phyloP scores from a whole-genome alignment of 2,113 vertebrate genomes.

The Prolemur simus region DNA sequence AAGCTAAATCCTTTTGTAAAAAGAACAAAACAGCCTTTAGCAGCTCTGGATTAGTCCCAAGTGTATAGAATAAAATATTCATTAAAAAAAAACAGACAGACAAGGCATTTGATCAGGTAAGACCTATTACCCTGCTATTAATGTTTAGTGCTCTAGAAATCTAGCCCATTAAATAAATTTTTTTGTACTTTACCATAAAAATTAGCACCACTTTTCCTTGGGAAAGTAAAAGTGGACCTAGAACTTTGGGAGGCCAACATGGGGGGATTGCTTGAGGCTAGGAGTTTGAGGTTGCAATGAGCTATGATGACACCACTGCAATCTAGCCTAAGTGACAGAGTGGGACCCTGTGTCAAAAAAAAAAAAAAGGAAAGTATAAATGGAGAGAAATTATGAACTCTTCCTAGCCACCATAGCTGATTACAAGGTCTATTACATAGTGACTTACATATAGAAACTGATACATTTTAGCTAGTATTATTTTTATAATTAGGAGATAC shows the following conservation, averaged over 20 bases:
- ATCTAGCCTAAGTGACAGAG: too few species aligned
- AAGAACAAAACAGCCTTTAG: background rate
- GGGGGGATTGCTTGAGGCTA: too few species aligned
- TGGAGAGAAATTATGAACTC: background rate
- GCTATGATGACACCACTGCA: too few species aligned
- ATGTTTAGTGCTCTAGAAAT: background rate
- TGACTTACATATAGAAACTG: background rate
- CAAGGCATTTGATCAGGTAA: background rate
- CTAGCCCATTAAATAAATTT: background rate
- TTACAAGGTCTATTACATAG: background rate
- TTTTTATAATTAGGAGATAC: background rate
- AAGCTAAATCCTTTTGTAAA: too few species aligned
- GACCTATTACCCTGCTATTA: background rate
- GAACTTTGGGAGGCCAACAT: too few species aligned
- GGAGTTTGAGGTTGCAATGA: too few species aligned
- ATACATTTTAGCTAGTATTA: background rate
- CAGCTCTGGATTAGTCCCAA: background rate
- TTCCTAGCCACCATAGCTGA: background rate
- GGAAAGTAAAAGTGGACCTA: background rate
- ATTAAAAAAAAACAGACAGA: background rate
- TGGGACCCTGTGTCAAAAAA: too few species aligned
- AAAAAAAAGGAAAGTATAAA: too few species aligned
- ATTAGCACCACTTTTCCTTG: background rate
- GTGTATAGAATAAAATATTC: background rate
- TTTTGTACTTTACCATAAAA: background rate